Evolutionary conservation across 2,888 invertebrate genomes (phyloP).

Genomic region (Leptothorax acervorum): DNA sequence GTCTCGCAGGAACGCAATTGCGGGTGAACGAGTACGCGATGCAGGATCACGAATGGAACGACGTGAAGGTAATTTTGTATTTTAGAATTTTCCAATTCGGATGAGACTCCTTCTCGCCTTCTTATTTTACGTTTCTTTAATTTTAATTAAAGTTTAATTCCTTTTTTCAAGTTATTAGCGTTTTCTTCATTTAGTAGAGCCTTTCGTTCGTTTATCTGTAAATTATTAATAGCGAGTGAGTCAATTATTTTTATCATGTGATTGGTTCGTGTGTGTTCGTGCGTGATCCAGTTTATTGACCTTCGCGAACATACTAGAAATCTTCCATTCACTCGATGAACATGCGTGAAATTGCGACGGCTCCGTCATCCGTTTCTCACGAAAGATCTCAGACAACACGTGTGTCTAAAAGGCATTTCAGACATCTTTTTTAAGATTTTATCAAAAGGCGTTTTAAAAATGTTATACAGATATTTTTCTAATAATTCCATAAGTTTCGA

Average conservation of each 20-base stretch:
- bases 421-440: not conserved
- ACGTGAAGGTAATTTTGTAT: conserved; percentile 88
- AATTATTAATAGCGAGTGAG: not conserved
- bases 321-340: conserved; percentile 58
- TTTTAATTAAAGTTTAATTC: not conserved
- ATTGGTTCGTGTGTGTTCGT: not conserved
- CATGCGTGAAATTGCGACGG: not conserved
- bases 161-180: not conserved
- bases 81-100: not conserved
- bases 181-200: not conserved
- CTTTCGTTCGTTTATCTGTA: not conserved
- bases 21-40: conserved; percentile 95
- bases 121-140: not conserved
- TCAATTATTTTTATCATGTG: conserved; percentile 20
- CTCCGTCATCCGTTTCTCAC: not conserved
- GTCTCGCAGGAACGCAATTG: conserved; percentile 94
- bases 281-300: conserved; percentile 61
- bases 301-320: conserved; percentile 51
- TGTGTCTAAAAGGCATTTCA: not conserved
- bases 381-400: not conserved
- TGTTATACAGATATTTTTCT: not conserved
- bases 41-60: conserved; percentile 96
- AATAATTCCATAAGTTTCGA: not conserved
- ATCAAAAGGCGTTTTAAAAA: not conserved
- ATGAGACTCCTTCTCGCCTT: not conserved